A percentile compares a stretch with the other conserved stretches of the same genome.
Conservation (phyloP, 2,113 vertebrate species). For the Lepus timidus region DNA sequence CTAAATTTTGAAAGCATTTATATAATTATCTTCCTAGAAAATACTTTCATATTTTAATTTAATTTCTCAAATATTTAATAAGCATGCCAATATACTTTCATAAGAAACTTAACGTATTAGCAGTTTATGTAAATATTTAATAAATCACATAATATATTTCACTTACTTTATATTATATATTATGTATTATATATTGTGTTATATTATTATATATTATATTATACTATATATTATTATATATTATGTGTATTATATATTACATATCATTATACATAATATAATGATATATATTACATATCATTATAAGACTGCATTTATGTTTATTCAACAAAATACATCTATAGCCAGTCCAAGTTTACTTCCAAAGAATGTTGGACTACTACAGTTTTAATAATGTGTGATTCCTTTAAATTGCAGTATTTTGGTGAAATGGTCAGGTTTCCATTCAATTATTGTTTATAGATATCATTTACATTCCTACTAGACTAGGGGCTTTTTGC, state of each 20-base stretch:
- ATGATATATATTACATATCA: not conserved
- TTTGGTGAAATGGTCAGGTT: too few relatives aligned
- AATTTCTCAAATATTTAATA: not conserved
- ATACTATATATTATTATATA: not conserved
- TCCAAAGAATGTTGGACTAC: not conserved
- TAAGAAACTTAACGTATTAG: not conserved
- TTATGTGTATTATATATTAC: too few relatives aligned
- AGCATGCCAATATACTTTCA: not conserved
- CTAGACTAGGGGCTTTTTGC: too few relatives aligned
- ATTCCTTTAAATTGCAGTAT: too few relatives aligned
- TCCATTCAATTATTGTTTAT: too few relatives aligned
- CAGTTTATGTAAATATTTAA: not conserved
- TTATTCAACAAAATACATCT: conserved; percentile 37
- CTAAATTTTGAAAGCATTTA: not conserved
- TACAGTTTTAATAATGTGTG: too few relatives aligned
- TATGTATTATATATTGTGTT: not conserved
- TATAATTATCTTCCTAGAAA: not conserved
- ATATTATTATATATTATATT: too few relatives aligned
- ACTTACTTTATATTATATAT: not conserved
- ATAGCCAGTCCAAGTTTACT: not conserved
- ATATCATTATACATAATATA: not conserved
- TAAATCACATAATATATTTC: not conserved
- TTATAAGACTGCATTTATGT: not conserved
- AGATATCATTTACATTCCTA: too few relatives aligned
- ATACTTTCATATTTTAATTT: not conserved